Evolutionary conservation across 2,888 invertebrate species (phyloP).

Genomic region (Ommatoiulus sabulosus): DNA sequence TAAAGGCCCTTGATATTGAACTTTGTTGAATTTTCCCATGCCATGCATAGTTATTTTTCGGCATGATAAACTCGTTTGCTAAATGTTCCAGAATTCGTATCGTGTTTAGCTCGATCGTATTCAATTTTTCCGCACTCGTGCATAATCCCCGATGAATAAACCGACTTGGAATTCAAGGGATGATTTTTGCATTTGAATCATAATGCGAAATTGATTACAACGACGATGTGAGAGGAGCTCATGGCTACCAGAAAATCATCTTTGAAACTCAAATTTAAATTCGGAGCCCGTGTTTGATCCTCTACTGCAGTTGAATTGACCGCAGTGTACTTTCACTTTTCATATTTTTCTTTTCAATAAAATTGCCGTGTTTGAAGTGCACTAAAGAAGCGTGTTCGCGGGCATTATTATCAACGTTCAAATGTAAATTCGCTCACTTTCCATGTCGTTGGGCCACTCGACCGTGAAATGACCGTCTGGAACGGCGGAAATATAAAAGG

Average conservation of each 20-base stretch:
- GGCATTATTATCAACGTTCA: not conserved
- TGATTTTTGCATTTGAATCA: not conserved
- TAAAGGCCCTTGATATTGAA: too few relatives aligned
- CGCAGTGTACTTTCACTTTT: not conserved
- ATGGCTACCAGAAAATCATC: not conserved
- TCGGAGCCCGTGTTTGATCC: not conserved
- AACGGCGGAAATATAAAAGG: not conserved
- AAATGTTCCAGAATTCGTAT: not conserved
- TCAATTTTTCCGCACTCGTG: not conserved
- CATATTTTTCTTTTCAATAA: slow-evolving; percentile 16
- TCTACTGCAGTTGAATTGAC: not conserved
- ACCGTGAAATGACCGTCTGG: not conserved
- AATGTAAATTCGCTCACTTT: slow-evolving; percentile 8
- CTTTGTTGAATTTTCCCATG: too few relatives aligned
- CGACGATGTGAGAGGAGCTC: not conserved
- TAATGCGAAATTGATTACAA: slow-evolving; percentile 36
- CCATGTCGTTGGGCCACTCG: not conserved
- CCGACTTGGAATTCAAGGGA: not conserved
- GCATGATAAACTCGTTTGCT: too few relatives aligned
- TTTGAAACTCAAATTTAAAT: not conserved
- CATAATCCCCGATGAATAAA: not conserved
- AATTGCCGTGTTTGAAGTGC: not conserved
- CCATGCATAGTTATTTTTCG: too few relatives aligned
- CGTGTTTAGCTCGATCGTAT: not conserved
- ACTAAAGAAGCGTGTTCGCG: not conserved